A percentile compares a stretch with the other conserved stretches of the same genome.
Evolutionary conservation across 2,888 invertebrate genomes (phyloP).

Genomic region (Eudasyphora cyanicolor): DNA sequence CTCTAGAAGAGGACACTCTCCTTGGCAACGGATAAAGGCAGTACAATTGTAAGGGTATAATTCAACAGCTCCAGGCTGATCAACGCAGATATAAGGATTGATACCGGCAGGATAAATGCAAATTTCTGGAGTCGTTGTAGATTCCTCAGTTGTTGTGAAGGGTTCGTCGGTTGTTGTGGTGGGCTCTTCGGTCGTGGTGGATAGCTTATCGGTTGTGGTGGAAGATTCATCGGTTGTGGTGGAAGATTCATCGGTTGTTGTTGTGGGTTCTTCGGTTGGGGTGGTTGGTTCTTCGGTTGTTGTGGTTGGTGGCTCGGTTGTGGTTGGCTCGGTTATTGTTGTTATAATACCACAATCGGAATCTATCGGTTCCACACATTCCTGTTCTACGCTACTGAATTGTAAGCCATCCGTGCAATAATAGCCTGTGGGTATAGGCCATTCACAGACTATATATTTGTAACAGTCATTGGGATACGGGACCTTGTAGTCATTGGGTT

Average conservation of each 20-base stretch:
- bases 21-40: slow-evolving; percentile 68
- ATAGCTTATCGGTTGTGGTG: slow-evolving; percentile 12
- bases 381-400: slow-evolving; percentile 65
- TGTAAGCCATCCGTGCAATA: slow-evolving; percentile 69
- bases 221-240: neutral
- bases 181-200: too few relatives aligned
- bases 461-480: slow-evolving; percentile 72
- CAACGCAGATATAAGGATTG: slow-evolving; percentile 14
- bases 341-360: slow-evolving; percentile 68
- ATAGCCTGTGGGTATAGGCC: slow-evolving; percentile 68
- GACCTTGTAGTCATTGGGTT: slow-evolving; percentile 45
- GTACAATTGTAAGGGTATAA: slow-evolving; percentile 69
- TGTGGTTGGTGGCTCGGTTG: slow-evolving; percentile 25
- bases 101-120: slow-evolving; percentile 27
- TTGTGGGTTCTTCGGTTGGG: neutral
- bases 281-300: neutral
- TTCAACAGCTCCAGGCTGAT: neutral
- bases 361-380: slow-evolving; percentile 68
- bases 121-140: neutral
- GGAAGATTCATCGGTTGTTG: neutral
- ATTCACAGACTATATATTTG: slow-evolving; percentile 71
- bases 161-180: neutral
- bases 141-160: neutral
- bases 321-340: neutral
- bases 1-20: slow-evolving; percentile 67